Conservation (phyloP, 2,888 invertebrate species). For the Noctuana brunneofusca region DNA sequence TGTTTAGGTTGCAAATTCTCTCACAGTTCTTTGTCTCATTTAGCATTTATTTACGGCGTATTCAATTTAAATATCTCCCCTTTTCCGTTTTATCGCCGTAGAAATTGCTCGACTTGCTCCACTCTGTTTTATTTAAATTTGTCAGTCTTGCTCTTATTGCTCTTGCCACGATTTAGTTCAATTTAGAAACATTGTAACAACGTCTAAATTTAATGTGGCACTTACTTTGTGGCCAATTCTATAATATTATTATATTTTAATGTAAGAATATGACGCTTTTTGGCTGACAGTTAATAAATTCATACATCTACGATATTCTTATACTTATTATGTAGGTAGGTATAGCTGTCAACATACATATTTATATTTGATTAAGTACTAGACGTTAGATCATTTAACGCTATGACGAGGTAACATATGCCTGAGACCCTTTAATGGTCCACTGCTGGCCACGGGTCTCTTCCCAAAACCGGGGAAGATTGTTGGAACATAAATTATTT, state of each 20-base stretch:
- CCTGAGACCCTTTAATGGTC: no score
- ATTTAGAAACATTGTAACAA: constrained; percentile 30
- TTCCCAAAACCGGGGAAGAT: no score
- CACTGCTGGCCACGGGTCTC: no score
- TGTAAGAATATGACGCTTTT: constrained; percentile 1
- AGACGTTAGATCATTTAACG: no score
- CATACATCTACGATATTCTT: not conserved
- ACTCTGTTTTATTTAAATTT: constrained; percentile 69
- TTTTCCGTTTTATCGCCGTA: constrained; percentile 72
- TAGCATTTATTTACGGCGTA: constrained; percentile 78
- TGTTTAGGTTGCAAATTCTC: constrained; percentile 74
- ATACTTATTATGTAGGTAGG: no score
- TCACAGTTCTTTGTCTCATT: constrained; percentile 78
- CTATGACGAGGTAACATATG: no score
- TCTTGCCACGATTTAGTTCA: constrained; percentile 52
- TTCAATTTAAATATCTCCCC: constrained; percentile 78
- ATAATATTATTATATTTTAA: not conserved
- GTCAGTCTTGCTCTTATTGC: constrained; percentile 65
- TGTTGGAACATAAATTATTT: not conserved
- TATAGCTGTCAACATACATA: not conserved
- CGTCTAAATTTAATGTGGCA: constrained; percentile 13
- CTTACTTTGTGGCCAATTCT: constrained; percentile 12
- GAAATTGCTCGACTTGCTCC: constrained; percentile 67
- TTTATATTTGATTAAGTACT: no score
- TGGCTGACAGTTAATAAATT: not conserved